Conservation (phyloP, 2,797 vertebrate genomes). For the Microhierax caerulescens region DNA sequence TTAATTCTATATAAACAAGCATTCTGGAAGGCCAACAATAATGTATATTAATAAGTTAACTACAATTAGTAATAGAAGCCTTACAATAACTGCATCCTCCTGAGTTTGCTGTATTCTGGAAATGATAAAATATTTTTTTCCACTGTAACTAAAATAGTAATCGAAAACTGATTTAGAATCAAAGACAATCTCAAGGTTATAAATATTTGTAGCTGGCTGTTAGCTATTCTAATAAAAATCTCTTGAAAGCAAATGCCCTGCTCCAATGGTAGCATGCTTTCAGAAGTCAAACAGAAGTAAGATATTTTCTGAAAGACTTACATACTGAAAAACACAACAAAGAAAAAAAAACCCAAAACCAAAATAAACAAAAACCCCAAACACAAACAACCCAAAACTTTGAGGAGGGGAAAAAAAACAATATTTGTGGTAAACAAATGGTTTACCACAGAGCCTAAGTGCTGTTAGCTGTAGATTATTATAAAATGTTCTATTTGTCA, state of each 20-base stretch:
- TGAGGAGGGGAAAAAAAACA: not conserved
- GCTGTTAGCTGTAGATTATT: not conserved
- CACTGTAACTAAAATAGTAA: slow-evolving; percentile 66
- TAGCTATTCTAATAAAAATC: slow-evolving; percentile 5
- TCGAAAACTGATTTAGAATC: slow-evolving; percentile 74
- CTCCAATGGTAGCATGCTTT: not conserved
- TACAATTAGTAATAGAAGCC: slow-evolving; percentile 71
- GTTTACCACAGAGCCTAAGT: not conserved
- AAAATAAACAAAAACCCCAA: not conserved
- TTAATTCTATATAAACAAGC: slow-evolving; percentile 40
- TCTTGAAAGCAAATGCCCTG: not conserved
- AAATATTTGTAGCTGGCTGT: slow-evolving; percentile 60
- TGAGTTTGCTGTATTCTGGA: slow-evolving; percentile 54
- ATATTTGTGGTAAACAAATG: no score
- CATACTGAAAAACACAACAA: not conserved
- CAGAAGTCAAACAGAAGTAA: not conserved
- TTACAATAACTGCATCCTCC: slow-evolving; percentile 72
- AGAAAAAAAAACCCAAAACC: not conserved
- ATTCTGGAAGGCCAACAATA: slow-evolving; percentile 51
- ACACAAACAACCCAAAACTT: no score
- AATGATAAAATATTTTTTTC: slow-evolving; percentile 51
- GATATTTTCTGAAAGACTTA: not conserved
- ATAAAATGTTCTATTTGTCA: not conserved
- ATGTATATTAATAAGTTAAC: slow-evolving; percentile 64
- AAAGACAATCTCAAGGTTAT: slow-evolving; percentile 73